Evolutionary conservation across 2,113 vertebrate species (phyloP).

Genomic region (Oriolus oriolus): DNA sequence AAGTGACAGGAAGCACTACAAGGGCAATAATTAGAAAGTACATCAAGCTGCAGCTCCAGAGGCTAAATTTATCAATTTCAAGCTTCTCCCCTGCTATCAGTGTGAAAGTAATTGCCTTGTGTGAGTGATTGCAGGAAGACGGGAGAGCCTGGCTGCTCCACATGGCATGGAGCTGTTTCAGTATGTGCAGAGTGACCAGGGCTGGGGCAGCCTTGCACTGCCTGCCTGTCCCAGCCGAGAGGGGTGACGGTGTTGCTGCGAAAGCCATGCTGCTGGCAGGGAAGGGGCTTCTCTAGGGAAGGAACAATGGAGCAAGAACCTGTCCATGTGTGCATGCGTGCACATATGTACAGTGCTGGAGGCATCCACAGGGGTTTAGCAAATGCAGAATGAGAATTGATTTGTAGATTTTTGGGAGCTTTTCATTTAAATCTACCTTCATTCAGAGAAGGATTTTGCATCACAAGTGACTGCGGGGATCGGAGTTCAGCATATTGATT

Average conservation of each 20-base stretch:
- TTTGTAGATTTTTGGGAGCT: neutral
- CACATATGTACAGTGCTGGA: neutral
- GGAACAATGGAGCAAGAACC: neutral
- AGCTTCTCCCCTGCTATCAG: neutral
- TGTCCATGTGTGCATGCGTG: neutral
- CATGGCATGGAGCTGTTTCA: accelerated
- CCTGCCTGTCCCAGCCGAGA: neutral
- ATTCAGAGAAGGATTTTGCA: neutral
- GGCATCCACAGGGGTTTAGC: neutral
- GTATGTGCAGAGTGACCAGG: neutral
- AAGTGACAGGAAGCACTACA: neutral
- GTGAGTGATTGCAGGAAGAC: neutral
- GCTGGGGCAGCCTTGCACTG: neutral
- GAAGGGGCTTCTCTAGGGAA: neutral
- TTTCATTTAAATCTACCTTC: neutral
- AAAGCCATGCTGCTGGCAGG: neutral
- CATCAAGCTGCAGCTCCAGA: neutral
- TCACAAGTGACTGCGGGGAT: neutral
- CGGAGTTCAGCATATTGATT: neutral
- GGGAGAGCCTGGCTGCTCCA: neutral
- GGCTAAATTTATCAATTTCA: neutral
- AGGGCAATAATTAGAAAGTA: slow-evolving; percentile 2
- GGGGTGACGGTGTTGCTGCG: accelerated
- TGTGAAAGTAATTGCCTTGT: neutral
- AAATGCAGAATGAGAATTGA: neutral